Conservation (phyloP, 2,113 vertebrate species). For the Tympanuchus pallidicinctus region DNA sequence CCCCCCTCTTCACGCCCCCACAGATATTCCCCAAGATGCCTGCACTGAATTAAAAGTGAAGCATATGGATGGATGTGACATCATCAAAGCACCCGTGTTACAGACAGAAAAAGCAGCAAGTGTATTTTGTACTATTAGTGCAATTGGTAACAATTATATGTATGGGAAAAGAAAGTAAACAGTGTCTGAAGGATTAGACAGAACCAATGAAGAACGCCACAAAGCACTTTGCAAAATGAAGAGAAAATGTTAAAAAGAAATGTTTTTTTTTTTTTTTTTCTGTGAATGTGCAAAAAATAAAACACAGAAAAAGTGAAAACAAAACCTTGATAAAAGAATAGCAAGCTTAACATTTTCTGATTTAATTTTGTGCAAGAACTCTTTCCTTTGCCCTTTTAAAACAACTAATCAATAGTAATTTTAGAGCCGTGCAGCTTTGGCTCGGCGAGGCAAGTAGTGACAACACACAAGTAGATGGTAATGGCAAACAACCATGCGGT, state of each 20-base stretch:
- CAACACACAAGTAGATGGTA: conserved; percentile 79
- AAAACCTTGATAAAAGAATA: conserved; percentile 71
- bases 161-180: conserved; percentile 71
- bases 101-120: conserved; percentile 70
- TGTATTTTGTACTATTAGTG: conserved; percentile 72
- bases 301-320: conserved; percentile 71
- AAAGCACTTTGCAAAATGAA: conserved; percentile 77
- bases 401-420: background rate
- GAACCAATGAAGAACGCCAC: conserved; percentile 73
- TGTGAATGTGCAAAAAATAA: conserved; percentile 67
- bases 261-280: background rate
- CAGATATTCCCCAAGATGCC: conserved; percentile 69
- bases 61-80: conserved; percentile 80
- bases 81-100: conserved; percentile 68
- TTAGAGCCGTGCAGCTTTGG: conserved; percentile 29
- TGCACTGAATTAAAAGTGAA: conserved; percentile 70
- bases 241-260: conserved; percentile 55
- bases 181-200: conserved; percentile 64
- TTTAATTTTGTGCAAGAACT: conserved; percentile 65
- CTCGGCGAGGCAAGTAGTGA: conserved; percentile 83
- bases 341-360: conserved; percentile 57
- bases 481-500: conserved; percentile 87
- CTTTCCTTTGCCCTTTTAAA: conserved; percentile 82
- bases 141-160: conserved; percentile 52
- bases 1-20: conserved; percentile 49